phyloP scores from a whole-genome alignment of 1,140 invertebrate genomes.

The Ptiloglossa arizonensis region DNA sequence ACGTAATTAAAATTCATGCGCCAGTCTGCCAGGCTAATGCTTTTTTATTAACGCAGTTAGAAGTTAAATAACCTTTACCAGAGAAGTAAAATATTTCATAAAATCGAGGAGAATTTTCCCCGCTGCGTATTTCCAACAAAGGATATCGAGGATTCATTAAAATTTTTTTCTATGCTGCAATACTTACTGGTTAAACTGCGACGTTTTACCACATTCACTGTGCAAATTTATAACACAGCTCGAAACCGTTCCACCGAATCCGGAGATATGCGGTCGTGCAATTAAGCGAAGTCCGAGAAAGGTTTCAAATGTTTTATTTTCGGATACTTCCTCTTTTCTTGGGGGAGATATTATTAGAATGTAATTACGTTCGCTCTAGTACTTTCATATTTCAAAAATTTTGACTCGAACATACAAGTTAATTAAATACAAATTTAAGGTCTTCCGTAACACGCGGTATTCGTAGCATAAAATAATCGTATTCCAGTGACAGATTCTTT shows the following conservation, averaged over 20 bases:
- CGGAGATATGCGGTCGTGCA: not conserved
- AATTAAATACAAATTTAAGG: slow-evolving; percentile 30
- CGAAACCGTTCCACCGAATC: not conserved
- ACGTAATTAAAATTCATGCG: not conserved
- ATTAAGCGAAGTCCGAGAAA: slow-evolving; percentile 14
- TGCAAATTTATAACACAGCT: slow-evolving; percentile 16
- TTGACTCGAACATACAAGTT: slow-evolving; percentile 11
- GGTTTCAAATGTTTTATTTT: not conserved
- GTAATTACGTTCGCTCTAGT: slow-evolving; percentile 16
- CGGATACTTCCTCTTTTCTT: not conserved
- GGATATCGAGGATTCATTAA: slow-evolving; percentile 19
- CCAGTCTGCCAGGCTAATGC: not conserved
- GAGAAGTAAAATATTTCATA: slow-evolving; percentile 9
- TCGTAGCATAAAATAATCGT: not conserved
- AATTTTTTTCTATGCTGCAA: not conserved
- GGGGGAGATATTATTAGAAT: not conserved
- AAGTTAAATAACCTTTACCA: not conserved
- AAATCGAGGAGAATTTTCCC: not conserved
- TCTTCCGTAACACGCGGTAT: not conserved
- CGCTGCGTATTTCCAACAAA: not conserved
- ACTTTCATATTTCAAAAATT: slow-evolving; percentile 2
- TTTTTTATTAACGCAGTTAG: slow-evolving; percentile 10
- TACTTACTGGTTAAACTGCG: not conserved
- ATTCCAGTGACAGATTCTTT: no score
- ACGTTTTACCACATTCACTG: not conserved